A percentile compares a stretch with the other conserved stretches of the same genome.
These are phyloP conservation scores for Hybognathus amarus DNA, from an alignment of 2,797 vertebrate genomes.

Conservation along the genomic window DNA sequence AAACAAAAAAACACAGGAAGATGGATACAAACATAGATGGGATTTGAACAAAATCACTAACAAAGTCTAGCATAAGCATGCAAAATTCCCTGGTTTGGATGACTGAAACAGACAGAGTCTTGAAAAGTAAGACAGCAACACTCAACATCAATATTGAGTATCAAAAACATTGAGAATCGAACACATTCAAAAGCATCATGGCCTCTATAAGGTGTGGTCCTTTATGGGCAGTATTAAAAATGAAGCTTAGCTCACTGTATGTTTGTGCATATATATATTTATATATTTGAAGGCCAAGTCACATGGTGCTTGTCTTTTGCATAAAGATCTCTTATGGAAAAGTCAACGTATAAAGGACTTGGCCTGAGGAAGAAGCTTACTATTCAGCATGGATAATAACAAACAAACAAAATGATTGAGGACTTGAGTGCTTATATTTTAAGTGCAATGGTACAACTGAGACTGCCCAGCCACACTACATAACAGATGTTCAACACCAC, in stretches of 20 bases:
- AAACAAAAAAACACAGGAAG: constrained; percentile 34
- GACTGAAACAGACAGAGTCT: constrained; percentile 56
- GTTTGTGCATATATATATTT: constrained; percentile 36
- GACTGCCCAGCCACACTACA: constrained; percentile 66
- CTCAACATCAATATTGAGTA: constrained; percentile 38
- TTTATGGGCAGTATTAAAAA: constrained; percentile 53
- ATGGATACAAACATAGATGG: constrained; percentile 47
- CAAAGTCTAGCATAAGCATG: constrained; percentile 48
- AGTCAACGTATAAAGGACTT: constrained; percentile 50
- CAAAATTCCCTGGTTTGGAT: constrained; percentile 57
- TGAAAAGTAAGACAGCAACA: constrained; percentile 35
- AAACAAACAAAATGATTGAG: constrained; percentile 59
- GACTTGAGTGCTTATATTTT: constrained; percentile 69
- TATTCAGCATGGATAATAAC: constrained; percentile 18
- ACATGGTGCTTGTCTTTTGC: constrained; percentile 58
- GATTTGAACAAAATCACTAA: constrained; percentile 43
- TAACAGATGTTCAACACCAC: constrained; percentile 63
- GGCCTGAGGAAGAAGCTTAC: constrained; percentile 55
- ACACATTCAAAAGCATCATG: constrained; percentile 58
- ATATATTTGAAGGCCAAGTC: constrained; percentile 21
- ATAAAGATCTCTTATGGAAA: constrained; percentile 57
- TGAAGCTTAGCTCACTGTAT: constrained; percentile 39
- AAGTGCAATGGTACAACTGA: constrained; percentile 74
- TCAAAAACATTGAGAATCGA: constrained; percentile 56
- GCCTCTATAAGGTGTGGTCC: constrained; percentile 52